These are phyloP conservation scores for Acholoe squamosa DNA, from an alignment of 2,888 invertebrate species.

Conservation along the genomic window DNA sequence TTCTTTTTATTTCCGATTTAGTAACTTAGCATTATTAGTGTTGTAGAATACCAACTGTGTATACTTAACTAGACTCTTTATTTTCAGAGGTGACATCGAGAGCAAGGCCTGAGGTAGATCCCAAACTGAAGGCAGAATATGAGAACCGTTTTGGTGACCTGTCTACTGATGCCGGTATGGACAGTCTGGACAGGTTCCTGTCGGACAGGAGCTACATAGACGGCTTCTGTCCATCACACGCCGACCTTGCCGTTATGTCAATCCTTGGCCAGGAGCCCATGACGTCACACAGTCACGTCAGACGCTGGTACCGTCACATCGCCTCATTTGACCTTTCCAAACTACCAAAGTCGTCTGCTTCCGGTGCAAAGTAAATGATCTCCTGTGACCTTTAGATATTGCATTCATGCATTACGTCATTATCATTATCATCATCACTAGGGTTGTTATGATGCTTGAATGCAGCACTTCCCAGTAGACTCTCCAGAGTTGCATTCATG, in stretches of 20 bases:
- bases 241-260: conserved; percentile 92
- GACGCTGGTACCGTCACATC: conserved; percentile 97
- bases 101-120: neutral
- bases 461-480: no score
- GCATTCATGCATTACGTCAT: no score
- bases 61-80: no score
- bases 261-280: conserved; percentile 87
- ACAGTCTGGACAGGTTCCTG: conserved; percentile 89
- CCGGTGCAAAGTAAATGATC: no score
- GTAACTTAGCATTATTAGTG: no score
- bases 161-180: conserved; percentile 11
- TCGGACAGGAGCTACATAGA: conserved; percentile 94
- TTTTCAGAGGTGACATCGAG: no score
- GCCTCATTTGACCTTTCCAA: conserved; percentile 86
- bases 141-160: conserved; percentile 19
- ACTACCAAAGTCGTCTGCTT: neutral
- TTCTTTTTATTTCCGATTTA: no score
- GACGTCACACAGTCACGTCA: conserved; percentile 82
- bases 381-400: no score
- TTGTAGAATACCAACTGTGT: no score
- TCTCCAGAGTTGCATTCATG: no score
- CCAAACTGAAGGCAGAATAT: neutral
- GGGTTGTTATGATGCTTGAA: no score
- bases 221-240: conserved; percentile 93
- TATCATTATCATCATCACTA: no score